Evolutionary conservation across 2,888 invertebrate genomes (phyloP).

Genomic region (Sminthurinus aureus): DNA sequence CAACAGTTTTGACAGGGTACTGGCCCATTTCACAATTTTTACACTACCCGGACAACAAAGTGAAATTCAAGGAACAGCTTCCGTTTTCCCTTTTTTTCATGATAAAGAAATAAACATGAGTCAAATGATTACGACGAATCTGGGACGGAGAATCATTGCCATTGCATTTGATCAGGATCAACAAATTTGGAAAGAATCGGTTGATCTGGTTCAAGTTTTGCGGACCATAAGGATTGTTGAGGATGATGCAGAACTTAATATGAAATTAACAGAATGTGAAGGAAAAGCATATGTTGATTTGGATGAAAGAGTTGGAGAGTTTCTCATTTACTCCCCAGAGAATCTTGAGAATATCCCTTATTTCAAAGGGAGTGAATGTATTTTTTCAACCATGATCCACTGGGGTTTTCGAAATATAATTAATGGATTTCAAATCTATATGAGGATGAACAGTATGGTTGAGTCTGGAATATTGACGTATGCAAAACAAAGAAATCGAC

Average conservation of each 20-base stretch:
- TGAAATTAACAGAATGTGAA: not conserved
- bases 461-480: not conserved
- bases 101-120: not conserved
- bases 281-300: not conserved
- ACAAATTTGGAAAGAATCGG: not conserved
- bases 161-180: not conserved
- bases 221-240: not conserved
- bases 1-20: not conserved
- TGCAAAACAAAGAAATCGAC: not conserved
- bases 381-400: not conserved
- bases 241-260: not conserved
- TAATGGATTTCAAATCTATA: not conserved
- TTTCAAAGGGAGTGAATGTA: not conserved
- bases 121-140: not conserved
- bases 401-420: conserved; percentile 8
- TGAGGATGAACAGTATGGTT: not conserved
- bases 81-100: not conserved
- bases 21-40: not conserved
- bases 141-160: not conserved
- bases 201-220: not conserved
- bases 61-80: not conserved
- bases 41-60: not conserved
- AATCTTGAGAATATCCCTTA: not conserved
- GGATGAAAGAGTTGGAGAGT: not conserved
- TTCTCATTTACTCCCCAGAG: not conserved